These are phyloP conservation scores for Hirtodrosophila alboralis DNA, from an alignment of 2,888 invertebrate species.

Conservation along the genomic window DNA sequence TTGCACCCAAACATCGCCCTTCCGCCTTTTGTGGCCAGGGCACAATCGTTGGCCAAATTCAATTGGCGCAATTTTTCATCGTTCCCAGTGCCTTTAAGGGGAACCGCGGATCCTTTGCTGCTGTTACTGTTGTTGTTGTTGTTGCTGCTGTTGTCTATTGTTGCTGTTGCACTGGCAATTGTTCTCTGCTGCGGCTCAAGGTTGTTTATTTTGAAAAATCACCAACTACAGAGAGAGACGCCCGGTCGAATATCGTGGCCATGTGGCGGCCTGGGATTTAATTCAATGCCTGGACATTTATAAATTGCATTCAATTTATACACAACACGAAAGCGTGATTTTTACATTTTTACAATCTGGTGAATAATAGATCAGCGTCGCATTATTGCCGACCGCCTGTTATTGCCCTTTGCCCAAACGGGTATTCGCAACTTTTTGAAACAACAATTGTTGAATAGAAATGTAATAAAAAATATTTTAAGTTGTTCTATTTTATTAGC, in stretches of 20 bases:
- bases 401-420: conserved; percentile 37
- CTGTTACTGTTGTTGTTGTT: conserved; percentile 50
- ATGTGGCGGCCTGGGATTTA: conserved; percentile 75
- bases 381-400: conserved; percentile 50
- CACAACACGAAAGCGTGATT: conserved; percentile 81
- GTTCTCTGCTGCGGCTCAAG: conserved; percentile 72
- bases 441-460: conserved; percentile 17
- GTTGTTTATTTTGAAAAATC: conserved; percentile 80
- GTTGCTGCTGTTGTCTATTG: conserved; percentile 37
- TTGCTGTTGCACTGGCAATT: conserved; percentile 59
- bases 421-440: conserved; percentile 31
- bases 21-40: conserved; percentile 36
- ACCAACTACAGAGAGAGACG: conserved; percentile 54
- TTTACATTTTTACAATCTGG: conserved; percentile 80
- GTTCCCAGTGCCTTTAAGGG: conserved; percentile 63
- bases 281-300: conserved; percentile 82
- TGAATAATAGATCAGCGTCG: conserved; percentile 77
- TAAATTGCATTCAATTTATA: conserved; percentile 84
- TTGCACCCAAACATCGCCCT: conserved; percentile 58
- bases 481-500: no score
- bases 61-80: conserved; percentile 82
- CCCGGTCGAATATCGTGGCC: conserved; percentile 54
- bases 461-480: conserved; percentile 9
- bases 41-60: conserved; percentile 80
- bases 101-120: conserved; percentile 66